Base-by-base conservation (phyloP, 2,113 vertebrate genomes). In the Poeciliopsis prolifica region DNA sequence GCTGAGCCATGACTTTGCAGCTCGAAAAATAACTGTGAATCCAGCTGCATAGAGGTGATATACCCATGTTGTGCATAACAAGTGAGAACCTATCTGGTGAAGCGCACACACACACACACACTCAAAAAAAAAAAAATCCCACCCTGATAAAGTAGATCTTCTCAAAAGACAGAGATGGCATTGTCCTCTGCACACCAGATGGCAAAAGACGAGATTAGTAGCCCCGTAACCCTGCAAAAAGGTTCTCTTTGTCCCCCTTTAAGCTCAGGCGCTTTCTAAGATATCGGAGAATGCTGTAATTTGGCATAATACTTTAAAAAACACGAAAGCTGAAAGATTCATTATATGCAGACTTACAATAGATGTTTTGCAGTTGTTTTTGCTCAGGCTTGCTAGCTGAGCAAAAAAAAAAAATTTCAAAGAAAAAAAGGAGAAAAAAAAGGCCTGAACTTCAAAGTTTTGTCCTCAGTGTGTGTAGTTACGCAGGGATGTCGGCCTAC, bases 131-230 rank as follows among this genome's bases (percentile, higher is more conserved):
- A 62, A 4, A 30, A 19, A 62, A 42, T 42, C 14, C 19, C 63
- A 8, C 30, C 33, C 65, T 70, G 73, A 79, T 26, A 84, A 65
- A 78, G 81, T 75, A 85, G 15, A 78, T 61, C 26, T 72, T n/a
- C 68, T 74, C 14, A 81, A 70, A 72, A 81, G 54, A 89, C 86
- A 91, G 79, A 84, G 81, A 75, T 71, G 82, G 70, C 71, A 85
- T 87, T 90, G 91, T 90, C 63, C 80, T 74, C 73, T 71, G 72
- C 61, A 87, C 78, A 87, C 58, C 87, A 91, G 89, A 89, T 89
- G 88, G 87, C 80, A 83, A 86, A 74, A 80, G 68, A 60, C 73
- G 73, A 83, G 86, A 91, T 91, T 81, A 91, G 84, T 6, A 66
- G 58, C 61, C 70, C 69, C 85, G 75, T 82, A 89, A 78, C 37